Conservation (phyloP, 2,113 vertebrate species). For the Zosterops japonicus region DNA sequence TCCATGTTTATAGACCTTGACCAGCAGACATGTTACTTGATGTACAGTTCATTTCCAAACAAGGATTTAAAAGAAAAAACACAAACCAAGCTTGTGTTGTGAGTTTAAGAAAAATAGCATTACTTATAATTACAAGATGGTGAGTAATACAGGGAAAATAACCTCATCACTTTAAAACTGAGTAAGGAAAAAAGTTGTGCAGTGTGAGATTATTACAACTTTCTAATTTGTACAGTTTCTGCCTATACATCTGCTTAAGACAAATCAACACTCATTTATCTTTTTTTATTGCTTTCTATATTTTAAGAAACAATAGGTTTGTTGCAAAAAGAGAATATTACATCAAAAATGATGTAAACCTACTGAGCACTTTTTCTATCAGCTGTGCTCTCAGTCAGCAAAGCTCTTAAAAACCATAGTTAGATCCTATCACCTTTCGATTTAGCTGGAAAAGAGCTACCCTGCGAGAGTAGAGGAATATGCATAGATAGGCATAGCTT, state of each 20-base stretch:
- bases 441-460: not conserved
- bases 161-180: not conserved
- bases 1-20: not conserved
- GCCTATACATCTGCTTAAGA: not conserved
- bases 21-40: not conserved
- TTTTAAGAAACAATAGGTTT: not conserved
- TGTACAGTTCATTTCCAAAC: not conserved
- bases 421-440: not conserved
- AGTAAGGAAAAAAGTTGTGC: not conserved
- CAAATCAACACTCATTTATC: not conserved
- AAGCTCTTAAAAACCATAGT: not conserved
- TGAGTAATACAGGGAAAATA: not conserved
- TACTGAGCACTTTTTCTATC: not conserved
- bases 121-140: not conserved
- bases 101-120: not conserved
- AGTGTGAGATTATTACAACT: not conserved
- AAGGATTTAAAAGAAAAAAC: not conserved
- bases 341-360: not conserved
- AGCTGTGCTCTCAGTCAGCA: not conserved
- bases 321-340: not conserved
- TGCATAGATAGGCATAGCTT: not conserved
- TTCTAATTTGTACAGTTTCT: not conserved
- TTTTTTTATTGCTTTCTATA: not conserved
- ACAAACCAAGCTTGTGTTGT: not conserved
- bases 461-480: accelerated